Evolutionary conservation across 2,113 vertebrate species (phyloP), one percentile per base, ranked within the genome.

Genomic region (Pedetes capensis): DNA sequence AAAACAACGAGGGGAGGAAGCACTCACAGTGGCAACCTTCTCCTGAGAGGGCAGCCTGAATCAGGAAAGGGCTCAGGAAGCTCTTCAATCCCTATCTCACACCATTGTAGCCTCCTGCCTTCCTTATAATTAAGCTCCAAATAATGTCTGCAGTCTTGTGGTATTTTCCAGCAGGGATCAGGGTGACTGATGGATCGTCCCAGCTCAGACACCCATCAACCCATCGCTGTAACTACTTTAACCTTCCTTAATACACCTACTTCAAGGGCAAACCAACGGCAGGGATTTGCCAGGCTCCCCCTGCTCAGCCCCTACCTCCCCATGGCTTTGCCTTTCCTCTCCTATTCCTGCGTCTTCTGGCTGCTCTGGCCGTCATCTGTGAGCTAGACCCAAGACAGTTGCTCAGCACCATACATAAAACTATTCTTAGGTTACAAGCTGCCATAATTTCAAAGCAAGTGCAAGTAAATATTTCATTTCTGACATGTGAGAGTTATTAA

Each of bases 401-500:
- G 87, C 92, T 97, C 87, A 91, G 89, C 95, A 72, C 95, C 14
- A n/a, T 92, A 93, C 94, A 96, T 97, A 95, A 96, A 96, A 97
- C 96, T 97, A 92, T 96, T 97, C 97, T 97, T 97, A 87, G 95
- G 97, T 82, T 95, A 74, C 89, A 85, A 97, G 97, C 98, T 98
- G 98, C 98, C 96, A 97, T 97, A 90, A 94, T 97, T 96, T 95
- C 66, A 88, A 96, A 96, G 96, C 97, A 91, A 91, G 3, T 81
- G 83, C 92, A 7, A 96, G 97, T 98, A 98, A 98, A 98, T 97
- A 98, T 97, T 98, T 98, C 98, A 98, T 94, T 98, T 94, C 95
- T 96, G 94, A 96, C 97, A 81, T 90, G 97, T 85, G 94, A 97
- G 97, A 97, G 95, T 97, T 97, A 97, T 97, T 97, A 97, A 97